Conservation (phyloP, 2,113 vertebrate genomes). For the Seriola aureovittata region DNA sequence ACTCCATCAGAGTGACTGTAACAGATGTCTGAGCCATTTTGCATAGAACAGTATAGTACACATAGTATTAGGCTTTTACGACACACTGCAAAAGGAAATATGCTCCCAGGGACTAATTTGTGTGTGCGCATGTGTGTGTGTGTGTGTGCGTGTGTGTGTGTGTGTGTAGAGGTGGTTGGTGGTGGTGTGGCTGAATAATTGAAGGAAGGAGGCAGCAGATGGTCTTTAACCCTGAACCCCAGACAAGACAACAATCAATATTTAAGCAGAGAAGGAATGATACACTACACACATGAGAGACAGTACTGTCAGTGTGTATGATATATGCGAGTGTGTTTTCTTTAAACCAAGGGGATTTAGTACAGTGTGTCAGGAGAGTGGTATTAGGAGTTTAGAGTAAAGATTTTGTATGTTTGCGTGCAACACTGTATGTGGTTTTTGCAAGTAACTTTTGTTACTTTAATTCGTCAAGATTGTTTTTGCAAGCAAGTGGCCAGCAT, state of each 20-base stretch:
- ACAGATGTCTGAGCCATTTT: slow-evolving; percentile 48
- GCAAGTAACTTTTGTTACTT: slow-evolving; percentile 14
- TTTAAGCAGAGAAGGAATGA: slow-evolving; percentile 75
- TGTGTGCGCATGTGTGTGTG: slow-evolving; percentile 38
- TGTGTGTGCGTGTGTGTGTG: slow-evolving; percentile 4
- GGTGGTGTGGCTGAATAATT: slow-evolving; percentile 80
- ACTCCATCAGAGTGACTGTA: slow-evolving; percentile 25
- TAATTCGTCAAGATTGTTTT: background rate
- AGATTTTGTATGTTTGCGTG: slow-evolving; percentile 39
- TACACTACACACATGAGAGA: slow-evolving; percentile 51
- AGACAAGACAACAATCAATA: slow-evolving; percentile 83
- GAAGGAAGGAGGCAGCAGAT: slow-evolving; percentile 70
- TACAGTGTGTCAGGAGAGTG: slow-evolving; percentile 20
- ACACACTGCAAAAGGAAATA: slow-evolving; percentile 49
- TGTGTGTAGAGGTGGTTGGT: slow-evolving; percentile 41
- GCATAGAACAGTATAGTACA: slow-evolving; percentile 10
- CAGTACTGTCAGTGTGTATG: slow-evolving; percentile 59
- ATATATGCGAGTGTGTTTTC: slow-evolving; percentile 66
- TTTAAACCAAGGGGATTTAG: slow-evolving; percentile 40
- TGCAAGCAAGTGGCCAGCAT: slow-evolving; percentile 1
- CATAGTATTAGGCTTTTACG: slow-evolving; percentile 42
- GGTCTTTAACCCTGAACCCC: slow-evolving; percentile 82
- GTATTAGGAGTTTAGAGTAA: slow-evolving; percentile 26
- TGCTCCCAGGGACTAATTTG: slow-evolving; percentile 61
- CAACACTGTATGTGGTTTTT: slow-evolving; percentile 24